A percentile compares a stretch with the other conserved stretches of the same genome.
These are phyloP conservation scores for Phymatocera aterrima DNA, from an alignment of 2,888 invertebrate species.

Conservation along the genomic window DNA sequence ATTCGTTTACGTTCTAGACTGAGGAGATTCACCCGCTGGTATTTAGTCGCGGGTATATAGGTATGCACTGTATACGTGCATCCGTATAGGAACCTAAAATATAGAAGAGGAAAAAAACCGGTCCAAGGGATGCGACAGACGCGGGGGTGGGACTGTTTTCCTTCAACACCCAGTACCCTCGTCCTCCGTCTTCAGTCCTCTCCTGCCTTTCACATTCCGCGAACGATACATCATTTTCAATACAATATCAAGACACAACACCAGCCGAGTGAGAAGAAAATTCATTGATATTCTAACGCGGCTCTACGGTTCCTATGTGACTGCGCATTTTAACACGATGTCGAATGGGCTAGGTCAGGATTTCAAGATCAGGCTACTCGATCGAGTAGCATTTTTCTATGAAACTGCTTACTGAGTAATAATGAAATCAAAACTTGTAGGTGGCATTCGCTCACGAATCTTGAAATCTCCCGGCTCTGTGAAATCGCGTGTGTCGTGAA, in stretches of 20 bases:
- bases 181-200: neutral
- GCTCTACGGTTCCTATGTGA: neutral
- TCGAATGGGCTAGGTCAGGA: conserved; percentile 5
- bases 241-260: neutral
- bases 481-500: no score
- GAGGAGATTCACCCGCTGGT: neutral
- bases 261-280: neutral
- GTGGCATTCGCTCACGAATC: no score
- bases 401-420: no score
- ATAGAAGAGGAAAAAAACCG: no score
- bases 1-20: conserved; percentile 50
- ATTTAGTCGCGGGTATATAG: neutral
- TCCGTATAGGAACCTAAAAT: neutral
- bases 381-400: no score
- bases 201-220: neutral
- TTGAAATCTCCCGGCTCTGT: no score
- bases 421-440: no score
- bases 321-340: conserved; percentile 4
- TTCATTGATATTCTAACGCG: neutral
- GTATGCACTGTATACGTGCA: neutral
- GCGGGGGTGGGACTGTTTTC: conserved; percentile 20
- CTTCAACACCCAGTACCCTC: neutral
- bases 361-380: no score
- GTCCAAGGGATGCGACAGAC: neutral
- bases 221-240: conserved; percentile 33